Base-by-base conservation (phyloP, 2,797 vertebrate genomes). In the Rallus crepitans region DNA sequence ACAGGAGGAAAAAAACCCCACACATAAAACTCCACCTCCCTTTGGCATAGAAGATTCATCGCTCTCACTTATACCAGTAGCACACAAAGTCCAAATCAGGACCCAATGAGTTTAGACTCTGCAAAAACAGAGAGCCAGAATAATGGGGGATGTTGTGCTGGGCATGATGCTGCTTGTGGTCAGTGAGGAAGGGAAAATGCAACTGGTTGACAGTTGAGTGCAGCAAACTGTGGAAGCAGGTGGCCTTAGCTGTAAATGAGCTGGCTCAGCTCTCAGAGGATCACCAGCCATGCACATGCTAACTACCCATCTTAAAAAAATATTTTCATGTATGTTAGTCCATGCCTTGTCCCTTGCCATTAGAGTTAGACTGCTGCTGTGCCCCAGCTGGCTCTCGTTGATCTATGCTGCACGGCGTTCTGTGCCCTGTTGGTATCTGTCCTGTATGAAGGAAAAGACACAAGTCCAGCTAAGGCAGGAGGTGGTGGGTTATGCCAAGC, bases 341-440 rank as follows among this genome's bases (percentile, higher is more conserved):
- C 15, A 0, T 10, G 35, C 24, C 14, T 63, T 1, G 0, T 19
- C 25, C 45, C 28, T 86, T 0, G 0, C 8, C 40, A 37, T 7
- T 64, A 53, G n/a, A n/a, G 16, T 17, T 35, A 19, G 35, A 15
- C 61, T 80, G 52, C 56, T 76, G 80, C 39, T 35, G 0, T 15
- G 10, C 11, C 31, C 30, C 28, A 11, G 24, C 5, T 20, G 42
- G 47, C 42, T 89, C 33, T 1, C 23, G 15, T 12, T 3, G 15
- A 15, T 9, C 45, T 78, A 12, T 48, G 39, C 11, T 68, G 7
- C 24, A 0, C 35, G 25, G 13, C 9, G 8, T 50, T 79, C 63
- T 65, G 39, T 14, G 24, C 11, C 2, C 24, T 11, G 1, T 7
- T 57, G 18, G 13, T 21, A 18, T 20, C 53, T 9, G 2, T n/a